These are phyloP conservation scores for Fulmarus glacialis DNA, from an alignment of 2,113 vertebrate species.

Conservation along the genomic window DNA sequence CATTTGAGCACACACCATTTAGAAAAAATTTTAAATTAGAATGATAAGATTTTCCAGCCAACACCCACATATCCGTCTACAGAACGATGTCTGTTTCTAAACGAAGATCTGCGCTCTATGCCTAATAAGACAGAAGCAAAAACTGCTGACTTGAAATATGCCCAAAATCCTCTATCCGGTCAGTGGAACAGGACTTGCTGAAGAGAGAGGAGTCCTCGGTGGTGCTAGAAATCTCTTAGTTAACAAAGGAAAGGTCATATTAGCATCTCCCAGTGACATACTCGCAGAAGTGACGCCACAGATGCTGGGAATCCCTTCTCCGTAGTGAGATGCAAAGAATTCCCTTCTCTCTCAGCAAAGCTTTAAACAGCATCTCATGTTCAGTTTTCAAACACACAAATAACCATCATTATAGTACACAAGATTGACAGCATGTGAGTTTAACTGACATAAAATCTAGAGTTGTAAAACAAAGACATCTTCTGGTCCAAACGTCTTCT, in stretches of 20 bases:
- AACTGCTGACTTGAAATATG: background rate
- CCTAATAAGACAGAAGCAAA: background rate
- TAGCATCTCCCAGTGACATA: constrained; percentile 32
- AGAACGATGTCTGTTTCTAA: background rate
- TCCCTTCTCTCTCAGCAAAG: background rate
- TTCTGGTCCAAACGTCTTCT: background rate
- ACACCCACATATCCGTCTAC: background rate
- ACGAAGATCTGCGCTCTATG: background rate
- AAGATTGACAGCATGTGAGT: background rate
- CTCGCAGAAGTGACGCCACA: background rate
- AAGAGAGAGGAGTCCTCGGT: constrained; percentile 3
- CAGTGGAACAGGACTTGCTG: background rate
- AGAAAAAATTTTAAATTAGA: background rate
- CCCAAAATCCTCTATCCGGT: background rate
- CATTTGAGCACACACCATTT: background rate
- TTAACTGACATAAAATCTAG: background rate
- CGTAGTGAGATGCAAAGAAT: background rate
- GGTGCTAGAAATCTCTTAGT: constrained; percentile 33
- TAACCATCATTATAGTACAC: background rate
- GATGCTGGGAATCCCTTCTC: background rate
- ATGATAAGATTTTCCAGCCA: background rate
- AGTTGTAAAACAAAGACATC: background rate
- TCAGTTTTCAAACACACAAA: constrained; percentile 20
- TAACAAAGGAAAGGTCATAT: constrained; percentile 53
- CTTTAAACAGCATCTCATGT: background rate